Evolutionary conservation across 2,113 vertebrate species (phyloP).

Genomic region (Casuarius casuarius): DNA sequence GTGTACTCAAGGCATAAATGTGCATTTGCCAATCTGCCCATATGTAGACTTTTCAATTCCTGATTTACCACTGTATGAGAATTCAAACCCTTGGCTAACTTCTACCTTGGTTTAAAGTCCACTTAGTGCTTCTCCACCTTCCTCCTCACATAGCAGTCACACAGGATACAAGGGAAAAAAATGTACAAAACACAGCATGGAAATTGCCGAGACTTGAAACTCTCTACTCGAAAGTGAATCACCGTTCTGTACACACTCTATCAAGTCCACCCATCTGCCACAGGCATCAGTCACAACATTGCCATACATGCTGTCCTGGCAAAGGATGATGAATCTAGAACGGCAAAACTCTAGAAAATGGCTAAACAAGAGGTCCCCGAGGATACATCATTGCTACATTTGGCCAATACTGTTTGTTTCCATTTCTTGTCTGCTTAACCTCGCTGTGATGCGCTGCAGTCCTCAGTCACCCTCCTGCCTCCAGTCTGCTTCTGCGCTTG

Average conservation of each 20-base stretch:
- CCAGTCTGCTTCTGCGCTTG: neutral
- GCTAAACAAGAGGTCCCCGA: neutral
- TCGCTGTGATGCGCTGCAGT: neutral
- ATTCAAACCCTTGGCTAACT: slow-evolving; percentile 10
- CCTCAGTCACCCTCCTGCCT: neutral
- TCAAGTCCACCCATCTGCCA: neutral
- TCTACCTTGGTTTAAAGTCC: neutral
- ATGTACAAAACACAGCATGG: neutral
- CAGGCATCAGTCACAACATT: neutral
- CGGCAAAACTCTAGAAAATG: neutral
- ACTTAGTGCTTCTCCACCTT: neutral
- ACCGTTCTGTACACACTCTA: neutral
- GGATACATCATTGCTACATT: neutral
- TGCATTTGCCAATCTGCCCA: neutral
- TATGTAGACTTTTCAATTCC: neutral
- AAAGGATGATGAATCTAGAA: neutral
- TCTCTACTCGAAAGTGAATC: neutral
- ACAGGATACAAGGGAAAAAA: neutral
- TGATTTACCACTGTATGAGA: neutral
- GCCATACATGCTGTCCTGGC: neutral
- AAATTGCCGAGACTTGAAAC: neutral
- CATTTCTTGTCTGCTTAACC: neutral
- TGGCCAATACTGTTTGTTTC: neutral
- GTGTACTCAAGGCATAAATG: neutral
- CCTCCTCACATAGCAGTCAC: fast-evolving